Evolutionary conservation across 1,140 invertebrate genomes (phyloP), one percentile per base, ranked within the genome.

Genomic region (Teleopsis dalmanni): DNA sequence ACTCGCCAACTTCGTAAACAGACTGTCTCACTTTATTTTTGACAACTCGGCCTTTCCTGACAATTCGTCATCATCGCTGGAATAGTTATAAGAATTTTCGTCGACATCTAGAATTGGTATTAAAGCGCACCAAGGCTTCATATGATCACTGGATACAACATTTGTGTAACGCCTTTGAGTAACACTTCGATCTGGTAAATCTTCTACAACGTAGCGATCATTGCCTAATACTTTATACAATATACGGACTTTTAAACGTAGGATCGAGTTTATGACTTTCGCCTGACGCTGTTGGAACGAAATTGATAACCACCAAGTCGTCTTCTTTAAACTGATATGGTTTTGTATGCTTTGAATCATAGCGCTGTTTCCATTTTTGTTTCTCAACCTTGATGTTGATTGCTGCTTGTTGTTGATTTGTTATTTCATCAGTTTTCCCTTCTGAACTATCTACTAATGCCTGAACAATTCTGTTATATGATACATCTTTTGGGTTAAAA

Each of bases 121-220:
- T 5, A n/a, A 4, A 23, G 6, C 13, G 19, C 47, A 41, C 52
- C 55, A 55, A 16, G 38, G 34, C 29, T 57, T 57, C 31, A 57
- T 52, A 36, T 49, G 23, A 40, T 54, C 55, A 26, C 19, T 36
- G 4, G 48, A 22, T 9, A 40, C 6, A 8, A 52, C 37, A 19
- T 33, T 35, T n/a, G 11, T 26, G 21, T 27, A 52, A 16, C 14
- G 25, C n/a, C 40, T 29, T 9, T 21, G 23, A 5, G 50, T 57
- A 8, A 48, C n/a, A 18, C 31, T 14, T 5, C 19, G 35, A 27
- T 48, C 48, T 5, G 50, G 47, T 13, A 57, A n/a, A 37, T 57
- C 52, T 33, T 50, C 37, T 2, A 56, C 41, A 18, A 55, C n/a
- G 44, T 57, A 57, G 10, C 55, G 47, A 41, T 55, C 47, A 26